These are phyloP conservation scores for Pogoniulus pusillus DNA, from an alignment of 2,797 vertebrate genomes.

Conservation along the genomic window DNA sequence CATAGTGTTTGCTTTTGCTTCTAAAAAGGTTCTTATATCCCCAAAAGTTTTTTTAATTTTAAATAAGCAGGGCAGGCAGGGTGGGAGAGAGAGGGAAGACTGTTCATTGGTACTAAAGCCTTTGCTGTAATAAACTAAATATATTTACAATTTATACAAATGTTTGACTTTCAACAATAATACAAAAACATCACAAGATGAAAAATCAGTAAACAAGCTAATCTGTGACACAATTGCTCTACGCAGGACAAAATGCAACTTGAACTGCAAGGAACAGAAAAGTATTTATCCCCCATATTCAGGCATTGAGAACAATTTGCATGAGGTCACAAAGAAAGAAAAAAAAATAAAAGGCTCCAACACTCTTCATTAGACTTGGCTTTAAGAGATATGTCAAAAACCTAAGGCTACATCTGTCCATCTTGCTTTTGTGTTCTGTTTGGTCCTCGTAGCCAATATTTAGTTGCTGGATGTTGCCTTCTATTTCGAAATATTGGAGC, in stretches of 20 bases:
- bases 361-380: constrained; percentile 53
- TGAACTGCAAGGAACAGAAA: constrained; percentile 71
- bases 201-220: constrained; percentile 79
- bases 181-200: constrained; percentile 79
- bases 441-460: constrained; percentile 55
- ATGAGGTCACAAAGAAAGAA: constrained; percentile 65
- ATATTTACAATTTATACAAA: constrained; percentile 98
- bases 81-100: constrained; percentile 80
- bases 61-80: constrained; percentile 38
- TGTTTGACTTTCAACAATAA: constrained; percentile 86
- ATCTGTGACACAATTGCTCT: constrained; percentile 75
- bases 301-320: constrained; percentile 66
- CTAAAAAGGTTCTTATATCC: constrained; percentile 55
- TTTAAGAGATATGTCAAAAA: constrained; percentile 45
- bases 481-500: constrained; percentile 63
- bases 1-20: constrained; percentile 54
- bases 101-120: constrained; percentile 88
- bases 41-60: constrained; percentile 58
- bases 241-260: constrained; percentile 72
- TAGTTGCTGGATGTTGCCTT: constrained; percentile 45
- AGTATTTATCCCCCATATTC: constrained; percentile 69
- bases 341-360: constrained; percentile 40
- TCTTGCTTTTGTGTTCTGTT: constrained; percentile 35
- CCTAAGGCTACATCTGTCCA: constrained; percentile 57
- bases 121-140: constrained; percentile 93